A percentile compares a stretch with the other conserved stretches of the same genome.
phyloP scores from a whole-genome alignment of 2,113 vertebrate genomes.

The Pseudorhombus dupliciocellatus region DNA sequence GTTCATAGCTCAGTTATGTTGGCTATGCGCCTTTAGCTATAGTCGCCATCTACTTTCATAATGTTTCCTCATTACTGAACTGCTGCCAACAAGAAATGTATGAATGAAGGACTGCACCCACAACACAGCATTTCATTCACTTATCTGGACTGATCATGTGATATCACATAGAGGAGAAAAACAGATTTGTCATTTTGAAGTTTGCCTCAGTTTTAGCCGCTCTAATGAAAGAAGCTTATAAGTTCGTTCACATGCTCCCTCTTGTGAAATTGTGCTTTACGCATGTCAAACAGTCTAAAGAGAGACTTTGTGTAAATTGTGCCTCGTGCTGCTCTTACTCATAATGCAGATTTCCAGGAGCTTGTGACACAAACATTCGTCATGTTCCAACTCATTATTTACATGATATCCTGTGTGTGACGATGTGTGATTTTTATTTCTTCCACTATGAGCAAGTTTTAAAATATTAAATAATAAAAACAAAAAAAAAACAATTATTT shows the following conservation, averaged over 20 bases:
- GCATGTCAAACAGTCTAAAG: conserved; percentile 3
- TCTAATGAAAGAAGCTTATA: conserved; percentile 13
- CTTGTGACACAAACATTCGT: no score
- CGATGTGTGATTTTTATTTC: not conserved
- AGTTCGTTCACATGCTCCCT: conserved; percentile 34
- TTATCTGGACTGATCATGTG: conserved; percentile 6
- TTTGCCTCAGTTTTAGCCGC: not conserved
- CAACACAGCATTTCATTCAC: not conserved
- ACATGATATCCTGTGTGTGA: not conserved
- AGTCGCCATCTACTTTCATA: conserved; percentile 10
- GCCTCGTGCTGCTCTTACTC: not conserved
- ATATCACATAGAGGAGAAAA: conserved; percentile 2
- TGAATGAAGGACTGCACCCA: not conserved
- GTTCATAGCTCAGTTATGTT: conserved; percentile 2
- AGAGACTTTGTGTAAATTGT: not conserved
- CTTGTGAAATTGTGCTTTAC: not conserved
- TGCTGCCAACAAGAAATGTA: conserved; percentile 9
- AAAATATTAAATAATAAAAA: not conserved
- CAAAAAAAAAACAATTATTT: not conserved
- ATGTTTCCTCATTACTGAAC: conserved; percentile 1
- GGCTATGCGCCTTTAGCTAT: not conserved
- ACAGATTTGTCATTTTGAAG: not conserved
- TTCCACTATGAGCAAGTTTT: not conserved
- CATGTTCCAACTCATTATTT: not conserved
- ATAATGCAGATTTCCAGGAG: not conserved